Conservation (phyloP, 2,797 vertebrate species). For the Hippocampus kuda region DNA sequence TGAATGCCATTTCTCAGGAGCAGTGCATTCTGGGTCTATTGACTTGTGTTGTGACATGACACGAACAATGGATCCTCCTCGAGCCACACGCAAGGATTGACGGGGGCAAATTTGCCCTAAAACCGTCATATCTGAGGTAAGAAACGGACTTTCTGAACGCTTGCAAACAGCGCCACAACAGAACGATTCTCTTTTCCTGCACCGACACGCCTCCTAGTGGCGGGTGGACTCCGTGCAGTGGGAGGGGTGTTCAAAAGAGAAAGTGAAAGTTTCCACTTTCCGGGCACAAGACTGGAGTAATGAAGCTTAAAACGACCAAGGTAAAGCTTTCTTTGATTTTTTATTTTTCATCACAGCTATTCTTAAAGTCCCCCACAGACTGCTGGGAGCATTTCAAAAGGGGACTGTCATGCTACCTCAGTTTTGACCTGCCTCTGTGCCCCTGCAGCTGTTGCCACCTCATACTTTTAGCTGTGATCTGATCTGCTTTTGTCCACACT, state of each 20-base stretch:
- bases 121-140: conserved; percentile 53
- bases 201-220: neutral
- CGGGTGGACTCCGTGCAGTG: conserved; percentile 25
- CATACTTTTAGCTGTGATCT: conserved; percentile 45
- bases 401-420: conserved; percentile 1
- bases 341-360: too few relatives aligned
- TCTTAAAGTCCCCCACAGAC: neutral
- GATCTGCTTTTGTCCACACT: conserved; percentile 23
- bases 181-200: neutral
- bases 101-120: conserved; percentile 25
- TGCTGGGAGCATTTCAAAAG: neutral
- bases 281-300: conserved; percentile 22
- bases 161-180: conserved; percentile 1
- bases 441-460: conserved; percentile 48
- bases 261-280: conserved; percentile 62
- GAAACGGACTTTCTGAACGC: conserved; percentile 42
- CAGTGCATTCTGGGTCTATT: conserved; percentile 47
- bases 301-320: conserved; percentile 43
- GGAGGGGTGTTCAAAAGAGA: conserved; percentile 55
- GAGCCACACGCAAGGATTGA: neutral
- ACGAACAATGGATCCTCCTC: conserved; percentile 43
- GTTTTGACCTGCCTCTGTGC: conserved; percentile 20
- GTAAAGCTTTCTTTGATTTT: conserved; percentile 26
- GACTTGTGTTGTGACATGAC: conserved; percentile 58
- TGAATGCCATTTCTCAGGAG: conserved; percentile 37